A percentile compares a stretch with the other conserved stretches of the same genome.
These are phyloP conservation scores for Seira musarum DNA, from an alignment of 2,888 invertebrate species.

Conservation along the genomic window DNA sequence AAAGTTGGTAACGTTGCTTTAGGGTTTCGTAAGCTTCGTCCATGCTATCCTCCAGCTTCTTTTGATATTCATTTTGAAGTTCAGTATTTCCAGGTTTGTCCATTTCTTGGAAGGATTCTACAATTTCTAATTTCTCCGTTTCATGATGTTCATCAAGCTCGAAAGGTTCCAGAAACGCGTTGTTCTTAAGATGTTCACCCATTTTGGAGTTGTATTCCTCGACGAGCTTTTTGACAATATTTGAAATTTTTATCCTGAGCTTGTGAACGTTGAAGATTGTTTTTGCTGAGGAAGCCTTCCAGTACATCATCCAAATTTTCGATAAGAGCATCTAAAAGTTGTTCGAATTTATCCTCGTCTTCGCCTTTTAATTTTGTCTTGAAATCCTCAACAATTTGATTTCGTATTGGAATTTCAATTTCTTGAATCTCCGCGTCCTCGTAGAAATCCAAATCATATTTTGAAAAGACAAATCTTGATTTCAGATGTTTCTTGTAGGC, in stretches of 20 bases:
- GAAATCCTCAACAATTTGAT: too few species aligned
- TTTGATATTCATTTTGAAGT: not conserved
- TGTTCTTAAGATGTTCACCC: not conserved
- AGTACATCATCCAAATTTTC: conserved; percentile 2
- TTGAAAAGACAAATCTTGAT: too few species aligned
- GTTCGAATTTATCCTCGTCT: not conserved
- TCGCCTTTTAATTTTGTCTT: conserved; percentile 23
- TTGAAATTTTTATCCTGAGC: too few species aligned
- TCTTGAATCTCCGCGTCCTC: too few species aligned
- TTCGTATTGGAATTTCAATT: too few species aligned
- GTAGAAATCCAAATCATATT: too few species aligned
- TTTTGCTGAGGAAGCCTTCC: too few species aligned
- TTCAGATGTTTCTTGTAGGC: too few species aligned
- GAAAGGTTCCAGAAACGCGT: not conserved
- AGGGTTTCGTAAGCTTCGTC: not conserved
- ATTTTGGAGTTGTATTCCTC: not conserved
- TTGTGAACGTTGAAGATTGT: too few species aligned
- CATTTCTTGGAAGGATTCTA: conserved; percentile 14
- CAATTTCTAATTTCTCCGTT: not conserved
- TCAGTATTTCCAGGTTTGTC: conserved; percentile 16
- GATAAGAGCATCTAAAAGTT: not conserved
- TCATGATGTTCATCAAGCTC: not conserved
- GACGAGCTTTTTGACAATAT: not conserved
- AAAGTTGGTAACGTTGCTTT: too few species aligned
- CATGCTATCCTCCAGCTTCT: not conserved